Base-by-base conservation (phyloP, 1,140 invertebrate species). In the Temnothorax nylanderi region DNA sequence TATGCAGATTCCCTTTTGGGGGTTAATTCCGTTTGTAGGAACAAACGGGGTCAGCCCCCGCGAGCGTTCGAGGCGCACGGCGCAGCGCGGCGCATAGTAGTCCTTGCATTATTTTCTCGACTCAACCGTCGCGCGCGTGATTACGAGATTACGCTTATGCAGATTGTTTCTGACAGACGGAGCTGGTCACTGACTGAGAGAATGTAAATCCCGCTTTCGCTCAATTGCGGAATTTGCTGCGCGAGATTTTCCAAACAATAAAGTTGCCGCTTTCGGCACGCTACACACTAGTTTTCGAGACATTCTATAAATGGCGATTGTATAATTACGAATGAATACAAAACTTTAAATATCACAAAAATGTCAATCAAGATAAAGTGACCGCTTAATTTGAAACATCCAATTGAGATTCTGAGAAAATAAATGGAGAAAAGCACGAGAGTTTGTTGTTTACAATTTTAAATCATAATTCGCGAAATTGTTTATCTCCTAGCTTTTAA, bases 11-110 rank as follows among this genome's bases (percentile, higher is more conserved):
- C 56, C n/a, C 54, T 75, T 84, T 74, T 18, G 26, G 67, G 34
- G 44, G 54, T 84, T 84, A 84, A 84, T 84, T 75, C 80, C 80
- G 80, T 84, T 84, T 62, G 69, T 60, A 49, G 69, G 54, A 84
- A 75, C 69, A 84, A 75, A 84, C 56, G 54, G 69, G 80, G 69
- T 75, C 80, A 60, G 69, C 69, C 44, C 16, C 41, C 54, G 69
- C 54, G 67, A 82, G 69, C 18, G n/a, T 82, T 82, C 78, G 41
- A 18, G 69, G 67, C n/a, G 64, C 26, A 47, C 2, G 67, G 69
- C 34, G 58, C 26, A 26, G 26, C 26, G 26, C 26, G 1, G 26
- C 26, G 26, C 26, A 26, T 26, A 26, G 26, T 26, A 26, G 69
- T 75, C 72, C n/a, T 74, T 49, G 69, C 69, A 84, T 84, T 84